Base-by-base conservation (phyloP, 2,113 vertebrate species). In the Miniopterus natalensis region DNA sequence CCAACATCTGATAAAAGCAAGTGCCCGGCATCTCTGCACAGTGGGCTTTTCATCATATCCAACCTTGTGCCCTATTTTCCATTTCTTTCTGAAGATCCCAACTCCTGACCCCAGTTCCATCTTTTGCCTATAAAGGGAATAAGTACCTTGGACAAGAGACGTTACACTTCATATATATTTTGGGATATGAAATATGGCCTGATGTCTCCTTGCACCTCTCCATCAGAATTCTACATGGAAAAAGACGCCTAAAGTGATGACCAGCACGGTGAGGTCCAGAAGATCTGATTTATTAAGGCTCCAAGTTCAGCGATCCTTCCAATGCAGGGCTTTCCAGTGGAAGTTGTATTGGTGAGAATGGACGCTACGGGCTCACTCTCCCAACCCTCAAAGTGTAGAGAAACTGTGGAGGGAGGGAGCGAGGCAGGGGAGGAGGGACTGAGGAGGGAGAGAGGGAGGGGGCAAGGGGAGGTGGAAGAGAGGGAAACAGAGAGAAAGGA, bases 401-500 rank as follows among this genome's bases (percentile, higher is more conserved):
- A 53, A 84, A 18, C 11, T 47, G 29, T 45, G 25, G 45, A n/a
- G 2, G 3, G 2, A 73, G n/a, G 9, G 27, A 1, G 2, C 20
- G 15, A 5, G 10, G 14, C 2, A 11, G 2, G 2, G 14, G 8
- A 8, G 9, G 6, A 2, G 1, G 3, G 36, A 36, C 36, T 36
- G 36, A 36, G 36, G 23, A 29, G 6, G 6, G 3, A 9, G 2
- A 40, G 49, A 27, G 3, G 5, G 1, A 3, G 17, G 20, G 14
- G 5, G 36, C 0, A 27, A 53, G 5, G n/a, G 3, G 45, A 9
- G 23, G 5, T 2, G 1, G 3, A 18, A 17, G 8, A n/a, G 59
- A 31, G 20, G 66, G 61, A 27, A 36, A 21, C 40, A 45, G 25
- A 6, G 73, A 45, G 53, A 42, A 59, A 20, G 79, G 4, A 7